Percentiles rank a stretch among this genome's conserved stretches.
phyloP scores from a whole-genome alignment of 92 coral and sea anemone genomes.

The Actinernus sp. region DNA sequence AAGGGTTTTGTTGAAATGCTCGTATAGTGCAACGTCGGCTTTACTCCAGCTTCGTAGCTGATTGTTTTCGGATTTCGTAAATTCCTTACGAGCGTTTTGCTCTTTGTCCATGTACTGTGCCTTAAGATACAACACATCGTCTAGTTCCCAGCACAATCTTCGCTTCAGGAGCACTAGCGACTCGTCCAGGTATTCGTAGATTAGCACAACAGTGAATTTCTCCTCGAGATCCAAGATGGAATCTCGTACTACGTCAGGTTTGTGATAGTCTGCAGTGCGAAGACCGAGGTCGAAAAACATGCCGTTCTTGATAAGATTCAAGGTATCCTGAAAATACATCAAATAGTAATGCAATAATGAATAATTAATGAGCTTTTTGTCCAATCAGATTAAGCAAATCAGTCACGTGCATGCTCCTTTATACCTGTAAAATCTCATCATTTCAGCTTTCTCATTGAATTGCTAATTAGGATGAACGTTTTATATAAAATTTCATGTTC shows the following conservation, averaged over 20 bases:
- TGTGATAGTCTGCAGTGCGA: slow-evolving; percentile 89
- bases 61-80: slow-evolving; percentile 9
- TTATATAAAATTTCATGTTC: too few species aligned
- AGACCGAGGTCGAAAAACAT: slow-evolving; percentile 98
- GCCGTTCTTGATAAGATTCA: slow-evolving; percentile 91
- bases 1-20: slow-evolving; percentile 82
- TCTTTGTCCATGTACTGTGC: slow-evolving; percentile 44
- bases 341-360: neutral
- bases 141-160: slow-evolving; percentile 92
- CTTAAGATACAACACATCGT: slow-evolving; percentile 86
- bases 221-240: slow-evolving; percentile 84
- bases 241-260: slow-evolving; percentile 74
- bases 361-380: too few species aligned
- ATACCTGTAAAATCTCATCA: too few species aligned
- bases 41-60: slow-evolving; percentile 82
- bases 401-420: too few species aligned
- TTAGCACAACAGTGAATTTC: slow-evolving; percentile 76
- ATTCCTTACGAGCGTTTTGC: neutral
- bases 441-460: too few species aligned
- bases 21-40: slow-evolving; percentile 86
- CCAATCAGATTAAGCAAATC: too few species aligned
- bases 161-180: slow-evolving; percentile 90
- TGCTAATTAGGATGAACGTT: too few species aligned
- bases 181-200: slow-evolving; percentile 92
- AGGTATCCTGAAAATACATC: slow-evolving; percentile 62